Base-by-base conservation (phyloP, 2,888 invertebrate genomes). In the Koerneria pararmatus region DNA sequence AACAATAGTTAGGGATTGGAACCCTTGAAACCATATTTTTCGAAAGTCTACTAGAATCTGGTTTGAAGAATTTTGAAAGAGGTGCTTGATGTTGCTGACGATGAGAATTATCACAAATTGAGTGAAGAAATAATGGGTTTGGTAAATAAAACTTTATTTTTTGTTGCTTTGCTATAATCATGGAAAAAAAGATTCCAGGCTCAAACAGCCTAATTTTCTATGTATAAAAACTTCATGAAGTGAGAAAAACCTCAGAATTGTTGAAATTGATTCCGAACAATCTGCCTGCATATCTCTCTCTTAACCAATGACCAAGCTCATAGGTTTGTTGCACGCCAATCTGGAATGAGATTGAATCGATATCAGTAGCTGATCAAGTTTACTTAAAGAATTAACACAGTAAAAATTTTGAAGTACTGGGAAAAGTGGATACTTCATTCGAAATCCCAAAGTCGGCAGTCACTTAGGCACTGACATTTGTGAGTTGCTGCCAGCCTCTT, bases 401-500 rank as follows among this genome's bases (percentile, higher is more conserved):
- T 6, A 6, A 0, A 48, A 53, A 66, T 63, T 65, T n/a, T n/a
- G n/a, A n/a, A n/a, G n/a, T n/a, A n/a, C n/a, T n/a, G n/a, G n/a
- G 24, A 3, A 5, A n/a, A 15, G 46, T 15, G n/a, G 19, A 37
- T 31, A 58, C 59, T 32, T 58, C 59, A 15, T 58, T n/a, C 15
- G 59, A n/a, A 37, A 6, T 46, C 46, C 15, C 15, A 46, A 46
- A 22, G 0, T n/a, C 15, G 6, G 15, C 32, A 53, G 34, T 29
- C 24, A 73, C 31, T 29, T n/a, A 31, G 29, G 31, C 11, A 19
- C 67, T 64, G 46, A 78, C 78, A 66, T 78, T 77, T 48, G 78
- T 78, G 37, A 78, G 71, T 61, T 78, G 79, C 67, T 74, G 73
- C 78, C 78, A 78, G 63, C 78, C 78, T 46, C 78, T 54, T 6